Evolutionary conservation across 2,113 vertebrate genomes (phyloP).

Genomic region (Mystacornis crossleyi): DNA sequence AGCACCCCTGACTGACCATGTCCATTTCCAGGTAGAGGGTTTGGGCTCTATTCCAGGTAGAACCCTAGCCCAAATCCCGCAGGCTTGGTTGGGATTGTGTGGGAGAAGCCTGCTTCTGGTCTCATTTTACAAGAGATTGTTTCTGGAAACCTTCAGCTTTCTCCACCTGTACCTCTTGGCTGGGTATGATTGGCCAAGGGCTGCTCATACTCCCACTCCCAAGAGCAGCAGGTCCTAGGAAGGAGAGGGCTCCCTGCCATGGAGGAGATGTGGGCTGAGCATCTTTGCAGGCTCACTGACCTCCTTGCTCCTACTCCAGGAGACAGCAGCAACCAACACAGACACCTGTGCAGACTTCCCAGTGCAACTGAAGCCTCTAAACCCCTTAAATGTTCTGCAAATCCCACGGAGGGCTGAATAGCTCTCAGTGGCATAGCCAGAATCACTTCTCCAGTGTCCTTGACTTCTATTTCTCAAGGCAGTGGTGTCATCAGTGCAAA

Average conservation of each 20-base stretch:
- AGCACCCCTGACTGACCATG: background rate
- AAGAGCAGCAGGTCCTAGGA: background rate
- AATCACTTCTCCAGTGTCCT: background rate
- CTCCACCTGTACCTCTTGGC: background rate
- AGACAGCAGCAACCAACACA: background rate
- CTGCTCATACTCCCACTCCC: background rate
- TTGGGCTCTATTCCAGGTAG: background rate
- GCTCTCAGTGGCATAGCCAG: background rate
- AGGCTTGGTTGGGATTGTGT: background rate
- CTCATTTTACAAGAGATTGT: background rate
- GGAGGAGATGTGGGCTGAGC: background rate
- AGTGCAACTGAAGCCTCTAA: background rate
- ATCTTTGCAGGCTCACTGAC: background rate
- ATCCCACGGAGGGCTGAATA: background rate
- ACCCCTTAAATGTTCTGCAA: rapidly evolving
- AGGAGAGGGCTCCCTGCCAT: background rate
- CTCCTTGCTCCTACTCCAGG: background rate
- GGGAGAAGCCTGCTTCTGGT: background rate
- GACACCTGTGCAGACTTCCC: background rate
- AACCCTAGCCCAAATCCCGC: rapidly evolving
- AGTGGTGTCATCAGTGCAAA: background rate
- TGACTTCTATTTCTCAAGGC: background rate
- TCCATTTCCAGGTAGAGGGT: background rate
- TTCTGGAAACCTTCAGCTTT: background rate
- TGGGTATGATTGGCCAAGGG: background rate